A percentile compares a stretch with the other conserved stretches of the same genome.
These are phyloP conservation scores for Hydractinia echinata DNA, from an alignment of 30 jellyfish, hydroid and myxozoan species.

Conservation along the genomic window DNA sequence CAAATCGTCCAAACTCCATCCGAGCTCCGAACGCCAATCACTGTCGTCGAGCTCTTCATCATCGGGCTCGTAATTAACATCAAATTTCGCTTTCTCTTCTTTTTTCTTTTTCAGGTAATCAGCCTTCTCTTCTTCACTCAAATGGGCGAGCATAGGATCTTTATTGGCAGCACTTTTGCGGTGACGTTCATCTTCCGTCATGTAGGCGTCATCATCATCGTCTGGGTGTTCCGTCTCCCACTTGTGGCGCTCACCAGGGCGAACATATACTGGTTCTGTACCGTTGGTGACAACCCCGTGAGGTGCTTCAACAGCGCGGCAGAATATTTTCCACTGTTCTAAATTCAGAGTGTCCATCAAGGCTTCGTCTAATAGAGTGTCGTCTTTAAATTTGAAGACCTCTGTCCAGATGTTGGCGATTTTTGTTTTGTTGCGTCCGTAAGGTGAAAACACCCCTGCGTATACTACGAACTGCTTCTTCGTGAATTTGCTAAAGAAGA, in stretches of 20 bases:
- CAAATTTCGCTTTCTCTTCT: slow-evolving; percentile 23
- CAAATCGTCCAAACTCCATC: slow-evolving; percentile 13
- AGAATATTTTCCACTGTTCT: slow-evolving; percentile 51
- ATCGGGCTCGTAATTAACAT: slow-evolving; percentile 5
- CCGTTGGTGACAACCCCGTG: slow-evolving; percentile 91
- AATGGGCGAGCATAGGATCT: slow-evolving; percentile 10
- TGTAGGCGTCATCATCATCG: slow-evolving; percentile 11
- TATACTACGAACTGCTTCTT: slow-evolving; percentile 52
- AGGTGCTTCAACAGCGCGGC: slow-evolving; percentile 68
- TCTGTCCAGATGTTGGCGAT: slow-evolving; percentile 33
- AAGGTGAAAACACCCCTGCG: slow-evolving; percentile 41
- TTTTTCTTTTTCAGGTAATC: slow-evolving; percentile 1
- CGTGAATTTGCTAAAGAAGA: slow-evolving; percentile 28
- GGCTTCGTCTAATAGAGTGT: slow-evolving; percentile 47
- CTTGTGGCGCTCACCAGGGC: slow-evolving; percentile 56
- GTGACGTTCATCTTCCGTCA: neutral
- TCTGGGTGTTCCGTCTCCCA: neutral
- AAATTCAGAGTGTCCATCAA: slow-evolving; percentile 33
- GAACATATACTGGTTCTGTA: slow-evolving; percentile 42
- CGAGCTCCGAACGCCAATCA: slow-evolving; percentile 11
- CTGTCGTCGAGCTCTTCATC: neutral
- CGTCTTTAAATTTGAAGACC: slow-evolving; percentile 28
- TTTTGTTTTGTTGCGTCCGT: slow-evolving; percentile 45
- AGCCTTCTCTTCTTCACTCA: neutral
- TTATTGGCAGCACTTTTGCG: neutral